Base-by-base conservation (phyloP, 2,888 invertebrate genomes). In the Monoplex corrugatus region DNA sequence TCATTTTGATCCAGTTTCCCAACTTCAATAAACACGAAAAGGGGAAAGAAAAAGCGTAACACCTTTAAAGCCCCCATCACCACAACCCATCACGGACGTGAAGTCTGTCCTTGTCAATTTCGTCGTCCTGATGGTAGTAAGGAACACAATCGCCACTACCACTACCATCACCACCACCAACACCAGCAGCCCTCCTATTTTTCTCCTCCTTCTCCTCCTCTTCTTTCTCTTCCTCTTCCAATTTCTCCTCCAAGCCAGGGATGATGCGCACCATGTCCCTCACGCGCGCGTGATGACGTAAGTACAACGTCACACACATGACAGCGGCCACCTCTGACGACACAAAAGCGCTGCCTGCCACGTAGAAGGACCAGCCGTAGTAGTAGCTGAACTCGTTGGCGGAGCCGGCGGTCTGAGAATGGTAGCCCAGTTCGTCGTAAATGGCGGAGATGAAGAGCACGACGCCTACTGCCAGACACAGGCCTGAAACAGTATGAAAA, bases 301-400 rank as follows among this genome's bases (percentile, higher is more conserved):
- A 92, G 91, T 94, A 95, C 63, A 95, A 91, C 3, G 95, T 94
- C 83, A 95, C 94, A 89, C 94, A 93, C 78, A 94, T 92, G 13
- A 95, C 95, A 2, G 95, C 94, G 19, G 95, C 94, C 8, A 93
- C 88, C 92, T 95, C 94, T 43, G 94, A 91, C 87, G 93, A 92
- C 68, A 95, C 92, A 90, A 95, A 95, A 10, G 95, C 94, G 43
- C 94, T 92, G 8, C 94, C 95, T 50, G 94, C 95, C 85, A 94
- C 94, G 91, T 94, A 93, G 88, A 95, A 95, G n/a, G 95, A 95
- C 95, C 95, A 95, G 16, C 95, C 95, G 91, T 95, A 95, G 35
- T 89, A 91, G 90, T 95, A 95, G 63, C 40, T 44, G 80, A 91
- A 92, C 35, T 91, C 91, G 93, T 80, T 93, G 91, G 32, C 92